These are phyloP conservation scores for Helicoverpa zea DNA, from an alignment of 1,140 invertebrate genomes.

Conservation along the genomic window DNA sequence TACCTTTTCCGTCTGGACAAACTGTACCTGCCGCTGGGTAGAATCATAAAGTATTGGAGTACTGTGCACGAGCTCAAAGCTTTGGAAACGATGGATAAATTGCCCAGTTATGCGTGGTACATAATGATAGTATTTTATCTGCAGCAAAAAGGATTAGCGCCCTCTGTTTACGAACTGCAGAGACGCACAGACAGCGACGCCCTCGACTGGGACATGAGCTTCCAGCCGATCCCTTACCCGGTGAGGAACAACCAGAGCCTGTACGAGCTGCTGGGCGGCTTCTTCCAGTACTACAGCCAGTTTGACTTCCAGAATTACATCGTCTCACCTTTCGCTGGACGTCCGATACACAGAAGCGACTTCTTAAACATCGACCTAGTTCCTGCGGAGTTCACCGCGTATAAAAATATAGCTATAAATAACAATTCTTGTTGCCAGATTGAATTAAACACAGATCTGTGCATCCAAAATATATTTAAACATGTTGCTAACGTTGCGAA, in stretches of 20 bases:
- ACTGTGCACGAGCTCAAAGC: constrained; percentile 85
- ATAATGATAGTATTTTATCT: constrained; percentile 89
- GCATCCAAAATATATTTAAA: constrained; percentile 89
- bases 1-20: constrained; percentile 86
- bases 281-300: constrained; percentile 87
- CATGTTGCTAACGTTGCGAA: constrained; percentile 66
- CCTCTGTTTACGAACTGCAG: constrained; percentile 61
- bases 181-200: constrained; percentile 4
- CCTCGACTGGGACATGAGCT: constrained; percentile 65
- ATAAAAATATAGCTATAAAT: constrained; percentile 65
- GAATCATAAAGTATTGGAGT: constrained; percentile 91
- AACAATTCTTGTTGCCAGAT: background rate
- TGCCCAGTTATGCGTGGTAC: constrained; percentile 88
- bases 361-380: constrained; percentile 79
- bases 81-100: constrained; percentile 33
- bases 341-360: constrained; percentile 66
- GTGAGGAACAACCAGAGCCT: constrained; percentile 61
- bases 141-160: constrained; percentile 83
- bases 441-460: background rate
- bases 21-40: constrained; percentile 85
- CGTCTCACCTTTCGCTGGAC: constrained; percentile 87
- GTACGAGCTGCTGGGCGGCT: constrained; percentile 85
- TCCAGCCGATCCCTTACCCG: constrained; percentile 29
- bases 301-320: constrained; percentile 86
- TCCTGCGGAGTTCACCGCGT: constrained; percentile 67